Conservation (phyloP, 1,140 invertebrate genomes). For the Bathynomus jamesi region DNA sequence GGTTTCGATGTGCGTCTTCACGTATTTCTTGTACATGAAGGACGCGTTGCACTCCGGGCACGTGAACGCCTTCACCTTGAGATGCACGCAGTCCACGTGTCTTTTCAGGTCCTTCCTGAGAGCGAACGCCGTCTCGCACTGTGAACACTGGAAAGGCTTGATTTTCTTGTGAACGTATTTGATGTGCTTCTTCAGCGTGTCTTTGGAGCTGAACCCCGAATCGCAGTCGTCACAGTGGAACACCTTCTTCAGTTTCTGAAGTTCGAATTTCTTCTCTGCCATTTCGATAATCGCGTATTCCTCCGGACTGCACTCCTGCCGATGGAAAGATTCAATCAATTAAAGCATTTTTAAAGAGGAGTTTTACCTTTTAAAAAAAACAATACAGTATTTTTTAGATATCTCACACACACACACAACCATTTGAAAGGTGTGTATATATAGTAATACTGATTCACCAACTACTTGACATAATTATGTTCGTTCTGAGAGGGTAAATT, state of each 20-base stretch:
- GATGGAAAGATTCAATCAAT: too few relatives aligned
- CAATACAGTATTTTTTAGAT: too few relatives aligned
- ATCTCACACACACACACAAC: too few relatives aligned
- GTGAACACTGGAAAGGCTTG: not conserved
- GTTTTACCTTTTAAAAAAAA: too few relatives aligned
- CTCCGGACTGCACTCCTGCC: too few relatives aligned
- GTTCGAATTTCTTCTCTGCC: too few relatives aligned
- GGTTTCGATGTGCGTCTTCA: constrained; percentile 3
- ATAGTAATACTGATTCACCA: too few relatives aligned
- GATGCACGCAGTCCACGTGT: constrained; percentile 3
- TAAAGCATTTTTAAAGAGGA: too few relatives aligned
- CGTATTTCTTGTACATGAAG: not conserved
- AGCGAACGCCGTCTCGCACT: not conserved
- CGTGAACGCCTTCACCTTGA: constrained; percentile 5
- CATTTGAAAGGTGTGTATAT: too few relatives aligned
- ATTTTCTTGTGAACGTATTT: not conserved
- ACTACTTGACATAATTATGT: too few relatives aligned
- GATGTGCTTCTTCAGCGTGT: not conserved
- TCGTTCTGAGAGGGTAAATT: too few relatives aligned
- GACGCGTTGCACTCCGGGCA: constrained; percentile 4
- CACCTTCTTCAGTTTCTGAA: constrained; percentile 2
- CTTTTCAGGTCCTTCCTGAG: constrained; percentile 2
- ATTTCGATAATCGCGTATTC: too few relatives aligned
- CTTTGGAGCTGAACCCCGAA: not conserved
- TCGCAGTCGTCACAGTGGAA: not conserved